phyloP scores from a whole-genome alignment of 2,888 invertebrate species.

The Caenorhabditis drosophilae region DNA sequence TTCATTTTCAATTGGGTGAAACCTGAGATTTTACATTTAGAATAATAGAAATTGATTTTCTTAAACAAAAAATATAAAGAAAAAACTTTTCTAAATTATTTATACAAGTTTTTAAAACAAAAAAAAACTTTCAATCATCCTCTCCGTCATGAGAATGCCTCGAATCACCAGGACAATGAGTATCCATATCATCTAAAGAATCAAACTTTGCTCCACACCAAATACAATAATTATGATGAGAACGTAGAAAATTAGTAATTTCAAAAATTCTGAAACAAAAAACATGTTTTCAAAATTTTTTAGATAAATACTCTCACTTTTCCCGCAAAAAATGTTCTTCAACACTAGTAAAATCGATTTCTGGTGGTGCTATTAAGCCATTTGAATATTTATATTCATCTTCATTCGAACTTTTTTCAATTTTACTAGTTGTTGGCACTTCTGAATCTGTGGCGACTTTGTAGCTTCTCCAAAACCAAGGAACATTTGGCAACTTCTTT shows the following conservation, averaged over 20 bases:
- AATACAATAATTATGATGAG: slow-evolving; percentile 58
- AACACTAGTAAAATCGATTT: slow-evolving; percentile 8
- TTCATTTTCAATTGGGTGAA: too few relatives aligned
- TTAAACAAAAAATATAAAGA: too few relatives aligned
- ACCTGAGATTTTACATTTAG: too few relatives aligned
- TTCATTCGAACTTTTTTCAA: slow-evolving; percentile 4
- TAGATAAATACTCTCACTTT: background rate
- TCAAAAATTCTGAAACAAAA: slow-evolving; percentile 38
- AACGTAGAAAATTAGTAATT: slow-evolving; percentile 51
- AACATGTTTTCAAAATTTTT: background rate
- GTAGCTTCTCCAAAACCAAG: slow-evolving; percentile 43
- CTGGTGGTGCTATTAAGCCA: slow-evolving; percentile 47
- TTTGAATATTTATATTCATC: slow-evolving; percentile 51
- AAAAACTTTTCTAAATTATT: too few relatives aligned
- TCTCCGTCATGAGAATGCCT: slow-evolving; percentile 53
- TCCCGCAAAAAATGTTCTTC: background rate
- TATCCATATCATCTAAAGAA: slow-evolving; percentile 46
- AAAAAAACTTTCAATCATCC: slow-evolving; percentile 1
- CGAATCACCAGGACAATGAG: slow-evolving; percentile 55
- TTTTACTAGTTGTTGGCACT: slow-evolving; percentile 8
- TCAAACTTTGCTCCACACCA: slow-evolving; percentile 60
- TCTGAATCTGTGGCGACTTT: slow-evolving; percentile 36
- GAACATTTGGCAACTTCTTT: slow-evolving; percentile 15
- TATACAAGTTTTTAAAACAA: slow-evolving; percentile 7
- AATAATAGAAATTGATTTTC: too few relatives aligned